Evolutionary conservation across 2,113 vertebrate species (phyloP), one percentile per base, ranked within the genome.

Genomic region (Pseudopodoces humilis): DNA sequence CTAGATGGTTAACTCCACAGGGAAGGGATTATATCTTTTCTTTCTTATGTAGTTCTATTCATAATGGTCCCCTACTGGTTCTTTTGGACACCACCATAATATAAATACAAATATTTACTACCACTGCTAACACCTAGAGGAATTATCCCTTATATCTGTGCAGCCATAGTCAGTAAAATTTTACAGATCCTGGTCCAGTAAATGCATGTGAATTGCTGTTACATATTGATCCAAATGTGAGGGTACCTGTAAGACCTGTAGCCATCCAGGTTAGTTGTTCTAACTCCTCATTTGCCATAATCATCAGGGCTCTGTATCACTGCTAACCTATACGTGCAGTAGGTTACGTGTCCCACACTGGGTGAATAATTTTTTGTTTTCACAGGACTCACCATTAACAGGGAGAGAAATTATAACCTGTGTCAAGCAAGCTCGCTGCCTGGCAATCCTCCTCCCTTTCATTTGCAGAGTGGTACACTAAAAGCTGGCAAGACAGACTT

Each of bases 81-180:
- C 92, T 47, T 95, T 96, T 94, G 85, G 92, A 90, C n/a, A 64
- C 18, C 10, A 59, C 10, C 47, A 70, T 83, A 58, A 64, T 83
- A 92, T 90, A 71, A 94, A 91, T 79, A 92, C 67, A 95, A 94
- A 93, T 93, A 95, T 96, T 95, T 96, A 86, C 71, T 91, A 44
- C 83, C 60, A 16, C 27, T 65, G 35, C 68, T 53, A 88, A 22
- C 5, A 30, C 82, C 25, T 59, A 41, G 47, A 81, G 47, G 76
- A 83, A 88, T 92, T 86, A 80, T 30, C 50, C 71, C 15, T 4
- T 59, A 46, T 49, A 62, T 55, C 55, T 88, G 11, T 68, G 84
- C 75, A 91, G 23, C 6, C 6, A 2, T 10, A 83, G 68, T 41
- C 75, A 81, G 79, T 71, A 90, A 90, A 78, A 90, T 75, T 67